A percentile compares a stretch with the other conserved stretches of the same genome.
Conservation (phyloP, 1,140 invertebrate species). For the Limonius californicus region DNA sequence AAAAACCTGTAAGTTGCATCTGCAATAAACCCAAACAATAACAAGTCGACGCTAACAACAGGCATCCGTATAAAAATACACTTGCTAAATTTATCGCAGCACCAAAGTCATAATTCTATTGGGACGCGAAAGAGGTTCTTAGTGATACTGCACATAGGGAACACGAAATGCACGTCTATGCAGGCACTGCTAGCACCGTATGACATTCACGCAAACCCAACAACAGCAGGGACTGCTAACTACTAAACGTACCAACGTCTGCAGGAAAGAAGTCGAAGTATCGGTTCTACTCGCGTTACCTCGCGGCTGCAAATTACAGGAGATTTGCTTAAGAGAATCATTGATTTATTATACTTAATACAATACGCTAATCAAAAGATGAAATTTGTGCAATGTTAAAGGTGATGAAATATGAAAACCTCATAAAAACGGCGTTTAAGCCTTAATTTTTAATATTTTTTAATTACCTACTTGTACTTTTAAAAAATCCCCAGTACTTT, state of each 20-base stretch:
- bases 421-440: no score
- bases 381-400: no score
- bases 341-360: no score
- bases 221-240: neutral
- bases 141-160: neutral
- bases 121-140: neutral
- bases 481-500: no score
- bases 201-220: neutral
- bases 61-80: conserved; percentile 13
- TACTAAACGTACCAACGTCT: neutral
- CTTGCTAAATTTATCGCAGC: conserved; percentile 3
- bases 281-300: neutral
- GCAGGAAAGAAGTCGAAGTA: neutral
- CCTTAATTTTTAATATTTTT: no score
- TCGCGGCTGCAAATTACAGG: neutral
- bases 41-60: conserved; percentile 5
- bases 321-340: neutral
- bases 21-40: conserved; percentile 6
- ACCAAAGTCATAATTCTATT: neutral
- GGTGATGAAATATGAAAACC: no score
- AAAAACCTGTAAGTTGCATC: neutral
- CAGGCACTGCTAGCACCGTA: neutral
- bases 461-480: no score
- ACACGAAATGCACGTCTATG: neutral
- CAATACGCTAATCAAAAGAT: no score